Percentiles rank a stretch among this genome's conserved stretches.
phyloP scores from a whole-genome alignment of 2,888 invertebrate genomes.

The Melipona bicolor region DNA sequence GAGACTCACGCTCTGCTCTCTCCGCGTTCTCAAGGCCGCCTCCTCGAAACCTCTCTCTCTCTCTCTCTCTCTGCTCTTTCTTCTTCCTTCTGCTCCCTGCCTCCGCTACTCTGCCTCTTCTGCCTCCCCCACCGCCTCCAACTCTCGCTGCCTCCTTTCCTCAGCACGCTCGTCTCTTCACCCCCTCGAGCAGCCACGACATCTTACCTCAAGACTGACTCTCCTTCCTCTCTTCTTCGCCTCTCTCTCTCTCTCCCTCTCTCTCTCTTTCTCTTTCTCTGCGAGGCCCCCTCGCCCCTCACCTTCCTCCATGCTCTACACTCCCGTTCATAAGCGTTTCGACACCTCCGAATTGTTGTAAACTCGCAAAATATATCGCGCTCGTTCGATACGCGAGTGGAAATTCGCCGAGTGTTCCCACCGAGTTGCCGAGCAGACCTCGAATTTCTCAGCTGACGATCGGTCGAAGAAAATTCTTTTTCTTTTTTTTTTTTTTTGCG shows the following conservation, averaged over 20 bases:
- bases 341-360: background rate
- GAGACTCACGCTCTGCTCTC: slow-evolving; percentile 59
- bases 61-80: slow-evolving; percentile 48
- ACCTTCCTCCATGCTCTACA: slow-evolving; percentile 2
- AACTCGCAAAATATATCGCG: background rate
- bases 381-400: no score
- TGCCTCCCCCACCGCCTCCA: slow-evolving; percentile 42
- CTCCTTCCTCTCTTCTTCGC: slow-evolving; percentile 13
- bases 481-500: no score
- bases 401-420: no score
- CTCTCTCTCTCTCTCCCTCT: no score
- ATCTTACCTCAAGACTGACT: slow-evolving; percentile 59
- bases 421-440: no score
- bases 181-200: slow-evolving; percentile 35
- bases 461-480: no score
- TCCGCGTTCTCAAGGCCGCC: slow-evolving; percentile 84
- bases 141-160: slow-evolving; percentile 19
- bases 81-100: slow-evolving; percentile 55
- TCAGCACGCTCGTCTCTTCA: slow-evolving; percentile 12
- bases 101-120: slow-evolving; percentile 46
- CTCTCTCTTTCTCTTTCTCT: slow-evolving; percentile 1
- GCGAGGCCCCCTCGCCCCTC: slow-evolving; percentile 3
- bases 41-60: slow-evolving; percentile 77
- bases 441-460: no score
- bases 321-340: background rate